Conservation (phyloP, 2,888 invertebrate genomes). For the Andrena marginata region DNA sequence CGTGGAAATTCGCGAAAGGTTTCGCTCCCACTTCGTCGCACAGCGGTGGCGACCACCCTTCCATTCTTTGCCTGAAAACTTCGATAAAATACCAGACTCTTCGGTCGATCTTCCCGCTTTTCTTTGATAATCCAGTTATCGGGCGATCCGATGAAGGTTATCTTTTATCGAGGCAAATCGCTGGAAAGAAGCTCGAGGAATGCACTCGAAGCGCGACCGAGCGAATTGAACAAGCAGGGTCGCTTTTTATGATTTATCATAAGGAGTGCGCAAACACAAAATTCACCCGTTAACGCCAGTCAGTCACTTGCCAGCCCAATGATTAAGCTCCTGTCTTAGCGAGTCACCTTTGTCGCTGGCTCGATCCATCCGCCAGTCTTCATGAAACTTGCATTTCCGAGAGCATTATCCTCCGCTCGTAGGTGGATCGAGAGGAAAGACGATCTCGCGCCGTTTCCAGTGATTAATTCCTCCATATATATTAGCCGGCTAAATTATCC, state of each 20-base stretch:
- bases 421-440: background rate
- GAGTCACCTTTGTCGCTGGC: background rate
- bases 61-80: conserved; percentile 53
- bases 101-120: conserved; percentile 21
- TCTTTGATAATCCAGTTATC: conserved; percentile 54
- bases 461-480: conserved; percentile 20
- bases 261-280: background rate
- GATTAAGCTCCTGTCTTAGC: background rate
- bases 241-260: background rate
- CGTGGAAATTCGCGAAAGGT: conserved; percentile 63
- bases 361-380: background rate
- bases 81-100: conserved; percentile 49
- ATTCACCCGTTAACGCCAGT: background rate
- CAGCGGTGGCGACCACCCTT: conserved; percentile 40
- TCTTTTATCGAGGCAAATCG: conserved; percentile 49
- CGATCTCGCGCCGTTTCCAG: background rate
- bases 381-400: conserved; percentile 9
- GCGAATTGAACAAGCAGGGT: background rate
- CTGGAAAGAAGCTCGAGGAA: conserved; percentile 2
- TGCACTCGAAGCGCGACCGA: background rate
- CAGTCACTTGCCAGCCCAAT: background rate
- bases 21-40: conserved; percentile 26
- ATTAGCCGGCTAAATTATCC: conserved; percentile 8
- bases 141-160: conserved; percentile 42
- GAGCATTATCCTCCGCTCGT: background rate